These are phyloP conservation scores for Zootermopsis nevadensis DNA, from an alignment of 2,888 invertebrate species.

Conservation along the genomic window DNA sequence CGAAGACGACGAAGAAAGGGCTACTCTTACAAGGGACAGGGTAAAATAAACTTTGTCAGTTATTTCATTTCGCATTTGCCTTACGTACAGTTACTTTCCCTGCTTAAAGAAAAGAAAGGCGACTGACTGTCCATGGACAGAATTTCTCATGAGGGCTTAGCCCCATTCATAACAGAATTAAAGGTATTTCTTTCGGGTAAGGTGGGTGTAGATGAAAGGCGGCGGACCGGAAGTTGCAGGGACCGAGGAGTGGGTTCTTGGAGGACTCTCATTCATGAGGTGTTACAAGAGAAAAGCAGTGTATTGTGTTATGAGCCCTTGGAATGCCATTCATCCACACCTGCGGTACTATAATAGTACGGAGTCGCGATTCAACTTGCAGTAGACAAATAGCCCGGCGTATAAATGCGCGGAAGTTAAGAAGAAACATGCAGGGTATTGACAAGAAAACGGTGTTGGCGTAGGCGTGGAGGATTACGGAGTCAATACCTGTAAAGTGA, in stretches of 20 bases:
- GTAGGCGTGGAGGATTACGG: too few species aligned
- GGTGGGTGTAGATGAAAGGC: background rate
- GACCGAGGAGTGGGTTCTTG: background rate
- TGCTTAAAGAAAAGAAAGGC: background rate
- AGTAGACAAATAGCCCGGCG: too few species aligned
- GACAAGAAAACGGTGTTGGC: too few species aligned
- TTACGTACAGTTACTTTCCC: background rate
- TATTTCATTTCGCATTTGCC: constrained; percentile 38
- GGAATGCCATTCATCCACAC: constrained; percentile 20
- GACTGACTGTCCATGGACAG: background rate
- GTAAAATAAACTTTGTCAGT: constrained; percentile 41
- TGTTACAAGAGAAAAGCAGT: constrained; percentile 1
- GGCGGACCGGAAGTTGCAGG: background rate
- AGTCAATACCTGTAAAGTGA: too few species aligned
- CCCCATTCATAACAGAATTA: constrained; percentile 23
- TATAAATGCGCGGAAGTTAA: too few species aligned
- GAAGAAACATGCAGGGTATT: too few species aligned
- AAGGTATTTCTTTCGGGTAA: background rate
- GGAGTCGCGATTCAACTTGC: background rate
- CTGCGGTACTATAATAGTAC: background rate
- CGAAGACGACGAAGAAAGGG: background rate
- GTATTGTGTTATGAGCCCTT: background rate
- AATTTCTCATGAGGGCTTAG: constrained; percentile 25
- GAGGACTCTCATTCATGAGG: background rate
- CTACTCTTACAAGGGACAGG: too few species aligned